Percentiles rank a stretch among this genome's conserved stretches.
Conservation (phyloP, 2,888 invertebrate species). For the Drosophila mettleri region DNA sequence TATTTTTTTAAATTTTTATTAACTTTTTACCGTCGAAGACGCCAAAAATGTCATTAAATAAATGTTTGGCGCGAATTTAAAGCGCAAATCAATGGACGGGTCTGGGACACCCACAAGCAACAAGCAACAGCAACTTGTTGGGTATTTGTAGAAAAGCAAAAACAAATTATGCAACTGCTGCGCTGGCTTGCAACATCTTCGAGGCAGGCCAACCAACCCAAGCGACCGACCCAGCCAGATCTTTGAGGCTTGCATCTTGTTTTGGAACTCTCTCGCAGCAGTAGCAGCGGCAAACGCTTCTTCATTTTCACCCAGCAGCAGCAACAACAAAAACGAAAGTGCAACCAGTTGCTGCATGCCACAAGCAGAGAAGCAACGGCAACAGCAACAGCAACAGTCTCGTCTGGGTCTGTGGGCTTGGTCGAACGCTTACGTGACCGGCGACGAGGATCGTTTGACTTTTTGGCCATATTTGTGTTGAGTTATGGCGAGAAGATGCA, state of each 20-base stretch:
- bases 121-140: conserved; percentile 17
- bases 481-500: conserved; percentile 77
- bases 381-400: conserved; percentile 5
- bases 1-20: conserved; percentile 4
- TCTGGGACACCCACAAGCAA: conserved; percentile 61
- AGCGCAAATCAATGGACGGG: conserved; percentile 66
- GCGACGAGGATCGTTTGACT: conserved; percentile 73
- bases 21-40: conserved; percentile 28
- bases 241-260: conserved; percentile 53
- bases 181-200: conserved; percentile 72
- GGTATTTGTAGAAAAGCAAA: conserved; percentile 59
- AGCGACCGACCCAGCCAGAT: conserved; percentile 45
- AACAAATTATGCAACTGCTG: conserved; percentile 71
- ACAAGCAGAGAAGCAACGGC: conserved; percentile 23
- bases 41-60: conserved; percentile 68
- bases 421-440: conserved; percentile 72
- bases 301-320: conserved; percentile 74
- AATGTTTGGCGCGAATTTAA: conserved; percentile 42
- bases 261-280: conserved; percentile 57
- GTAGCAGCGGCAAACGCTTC: conserved; percentile 62
- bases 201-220: conserved; percentile 48
- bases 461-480: conserved; percentile 76
- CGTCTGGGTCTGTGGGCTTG: conserved; percentile 69
- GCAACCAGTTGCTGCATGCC: conserved; percentile 57
- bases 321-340: conserved; percentile 70